Evolutionary conservation across 2,797 vertebrate genomes (phyloP), one percentile per base, ranked within the genome.

Genomic region (Pygocentrus nattereri): DNA sequence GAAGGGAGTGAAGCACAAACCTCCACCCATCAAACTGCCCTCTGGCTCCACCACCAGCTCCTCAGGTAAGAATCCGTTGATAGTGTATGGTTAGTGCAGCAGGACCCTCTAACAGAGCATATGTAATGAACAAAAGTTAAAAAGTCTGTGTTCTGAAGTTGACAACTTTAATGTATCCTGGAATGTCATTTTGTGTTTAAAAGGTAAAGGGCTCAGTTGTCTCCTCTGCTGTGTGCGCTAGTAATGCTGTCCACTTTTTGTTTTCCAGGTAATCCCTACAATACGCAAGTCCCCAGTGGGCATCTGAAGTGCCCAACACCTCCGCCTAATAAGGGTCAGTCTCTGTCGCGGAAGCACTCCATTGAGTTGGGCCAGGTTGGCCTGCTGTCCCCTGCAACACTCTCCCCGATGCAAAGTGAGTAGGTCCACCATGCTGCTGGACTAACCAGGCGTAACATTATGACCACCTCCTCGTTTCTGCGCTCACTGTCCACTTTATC

Each of bases 331-430:
- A 99, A 99, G 93, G 94, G 95, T 87, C 95, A 96, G 85, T 93
- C 95, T 89, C 93, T 98, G 88, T 97, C 95, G 87, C 96, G 98
- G 91, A 99, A 99, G 87, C 97, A 98, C 88, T 99, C 98, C 23
- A 87, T 97, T 93, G 98, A 99, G 91, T 93, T 97, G 89, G 95
- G 90, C 85, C 97, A 97, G 94, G 93, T 96, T 89, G 94, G 95
- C 92, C 93, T 99, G 93, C 94, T 99, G 90, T 98, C 98, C 54
- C 96, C 98, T 12, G 91, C 96, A 70, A 95, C 97, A 58, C 93
- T 97, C 87, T 99, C 98, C 69, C 98, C 98, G 72, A 96, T 97
- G 89, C 98, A 99, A 95, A 98, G 98, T 99, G 93, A 98, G 98
- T 97, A 12, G 44, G n/a, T 3, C 44, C 13, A 0, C 5, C 44